phyloP scores from a whole-genome alignment of 2,113 vertebrate genomes.

The Oryzias melastigma region DNA sequence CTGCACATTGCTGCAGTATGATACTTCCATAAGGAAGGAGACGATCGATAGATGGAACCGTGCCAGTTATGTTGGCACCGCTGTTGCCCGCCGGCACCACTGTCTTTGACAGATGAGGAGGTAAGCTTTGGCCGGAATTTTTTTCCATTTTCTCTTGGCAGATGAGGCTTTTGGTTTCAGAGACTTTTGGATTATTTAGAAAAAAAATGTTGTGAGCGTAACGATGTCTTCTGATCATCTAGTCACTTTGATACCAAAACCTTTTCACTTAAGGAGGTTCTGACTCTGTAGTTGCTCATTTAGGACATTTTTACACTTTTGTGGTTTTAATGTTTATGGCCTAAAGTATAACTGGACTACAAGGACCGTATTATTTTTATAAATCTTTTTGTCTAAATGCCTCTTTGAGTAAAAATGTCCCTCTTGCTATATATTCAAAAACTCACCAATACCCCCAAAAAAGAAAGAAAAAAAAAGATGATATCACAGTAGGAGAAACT shows the following conservation, averaged over 20 bases:
- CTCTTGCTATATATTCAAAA: too few relatives aligned
- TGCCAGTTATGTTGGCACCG: constrained; percentile 7
- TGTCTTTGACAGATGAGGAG: constrained; percentile 2
- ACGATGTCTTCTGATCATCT: too few relatives aligned
- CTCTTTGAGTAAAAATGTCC: too few relatives aligned
- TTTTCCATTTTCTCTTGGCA: not conserved
- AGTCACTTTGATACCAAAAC: not conserved
- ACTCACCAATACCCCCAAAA: too few relatives aligned
- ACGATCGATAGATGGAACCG: not conserved
- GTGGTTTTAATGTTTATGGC: not conserved
- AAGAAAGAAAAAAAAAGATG: too few relatives aligned
- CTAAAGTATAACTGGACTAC: too few relatives aligned
- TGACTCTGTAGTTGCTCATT: not conserved
- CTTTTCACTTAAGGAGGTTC: not conserved
- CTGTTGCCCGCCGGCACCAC: not conserved
- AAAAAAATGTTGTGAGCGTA: too few relatives aligned
- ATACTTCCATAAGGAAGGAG: constrained; percentile 1
- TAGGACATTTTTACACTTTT: not conserved
- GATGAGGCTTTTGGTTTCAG: not conserved
- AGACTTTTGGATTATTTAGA: too few relatives aligned
- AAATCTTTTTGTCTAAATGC: not conserved
- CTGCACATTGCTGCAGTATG: not conserved
- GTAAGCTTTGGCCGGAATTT: not conserved
- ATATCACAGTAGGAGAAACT: too few relatives aligned
- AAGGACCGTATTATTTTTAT: not conserved